A percentile compares a stretch with the other conserved stretches of the same genome.
phyloP scores from a whole-genome alignment of 2,888 invertebrate genomes.

The Diachrysia chrysitis region DNA sequence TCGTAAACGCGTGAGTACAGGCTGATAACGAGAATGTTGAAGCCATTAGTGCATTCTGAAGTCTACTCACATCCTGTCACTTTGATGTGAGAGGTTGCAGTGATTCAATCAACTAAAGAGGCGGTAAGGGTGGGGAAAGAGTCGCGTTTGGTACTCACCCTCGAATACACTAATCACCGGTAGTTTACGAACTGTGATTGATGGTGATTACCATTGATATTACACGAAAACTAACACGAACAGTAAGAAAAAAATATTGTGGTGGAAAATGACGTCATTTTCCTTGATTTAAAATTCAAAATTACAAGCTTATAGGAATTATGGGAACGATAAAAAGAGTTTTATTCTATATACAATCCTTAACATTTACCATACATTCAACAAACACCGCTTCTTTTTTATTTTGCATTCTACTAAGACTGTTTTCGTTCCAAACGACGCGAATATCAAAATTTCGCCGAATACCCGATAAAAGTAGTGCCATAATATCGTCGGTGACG shows the following conservation, averaged over 20 bases:
- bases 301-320: too few relatives aligned
- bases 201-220: not conserved
- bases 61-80: not conserved
- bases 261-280: too few relatives aligned
- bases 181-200: not conserved
- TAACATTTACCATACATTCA: too few relatives aligned
- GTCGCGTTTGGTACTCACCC: not conserved
- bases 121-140: not conserved
- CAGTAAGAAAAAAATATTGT: not conserved
- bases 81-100: not conserved
- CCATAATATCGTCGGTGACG: slow-evolving; percentile 63
- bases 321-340: too few relatives aligned
- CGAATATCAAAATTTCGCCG: slow-evolving; percentile 30
- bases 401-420: too few relatives aligned
- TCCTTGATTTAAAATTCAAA: too few relatives aligned
- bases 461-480: slow-evolving; percentile 65
- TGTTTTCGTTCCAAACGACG: not conserved
- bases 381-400: too few relatives aligned
- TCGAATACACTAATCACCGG: not conserved
- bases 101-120: slow-evolving; percentile 1
- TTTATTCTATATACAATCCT: too few relatives aligned
- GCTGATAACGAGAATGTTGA: not conserved
- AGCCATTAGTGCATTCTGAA: slow-evolving; percentile 2
- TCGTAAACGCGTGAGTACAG: not conserved
- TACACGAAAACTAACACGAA: not conserved